Base-by-base conservation (phyloP, 2,797 vertebrate species). In the Pogonophryne albipinna region DNA sequence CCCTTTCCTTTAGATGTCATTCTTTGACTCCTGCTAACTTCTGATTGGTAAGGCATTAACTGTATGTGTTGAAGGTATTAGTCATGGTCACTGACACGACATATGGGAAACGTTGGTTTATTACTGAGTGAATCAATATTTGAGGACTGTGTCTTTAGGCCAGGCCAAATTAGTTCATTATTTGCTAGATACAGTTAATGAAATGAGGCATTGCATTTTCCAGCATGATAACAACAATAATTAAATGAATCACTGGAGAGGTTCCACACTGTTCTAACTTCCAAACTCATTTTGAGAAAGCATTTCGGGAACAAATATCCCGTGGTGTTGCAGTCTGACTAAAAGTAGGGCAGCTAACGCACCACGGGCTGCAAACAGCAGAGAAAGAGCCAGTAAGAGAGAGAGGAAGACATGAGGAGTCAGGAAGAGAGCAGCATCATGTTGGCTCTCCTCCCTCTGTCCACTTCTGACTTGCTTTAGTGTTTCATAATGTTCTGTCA, bases 341-440 rank as follows among this genome's bases (percentile, higher is more conserved):
- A 55, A 89, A 92, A 92, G 84, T 90, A 91, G 90, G 91, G 66
- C 90, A 91, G 85, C 53, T 42, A 78, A 78, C 60, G 80, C 50
- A 85, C 66, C 63, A 76, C 19, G 17, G 71, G 85, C 78, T 82
- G 80, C 74, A 83, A 68, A 68, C 71, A 51, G 79, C 6, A 55
- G 55, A 69, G 68, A 76, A 63, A 62, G 61, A 84, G 67, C 27
- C 47, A 70, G 66, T 15, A 67, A 74, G 67, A 60, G 63, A 79
- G 76, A 66, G 45, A 76, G 47, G 19, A 73, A 77, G 79, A 87
- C 70, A 74, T 34, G 52, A 27, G 10, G 20, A 66, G 34, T 50
- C 13, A 58, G 71, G 27, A 56, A 20, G 77, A 42, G 66, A 5
- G 51, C 76, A 81, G 76, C 83, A 66, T 74, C 78, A 76, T 72